Conservation (phyloP, 2,113 vertebrate species). For the Dicrurus megarhynchus region DNA sequence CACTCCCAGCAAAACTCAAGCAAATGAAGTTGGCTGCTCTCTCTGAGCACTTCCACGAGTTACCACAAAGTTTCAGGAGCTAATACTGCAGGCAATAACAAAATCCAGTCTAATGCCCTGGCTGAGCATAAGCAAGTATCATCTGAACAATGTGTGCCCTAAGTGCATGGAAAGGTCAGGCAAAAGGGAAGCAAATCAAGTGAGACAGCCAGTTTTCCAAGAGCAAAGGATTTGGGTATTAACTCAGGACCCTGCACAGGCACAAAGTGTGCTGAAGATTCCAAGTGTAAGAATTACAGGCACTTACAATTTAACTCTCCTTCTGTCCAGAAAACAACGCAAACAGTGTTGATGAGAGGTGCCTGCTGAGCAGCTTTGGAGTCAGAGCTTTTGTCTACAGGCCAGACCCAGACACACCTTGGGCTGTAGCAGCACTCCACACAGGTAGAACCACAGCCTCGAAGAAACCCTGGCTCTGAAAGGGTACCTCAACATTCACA, state of each 20-base stretch:
- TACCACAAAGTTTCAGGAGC: background rate
- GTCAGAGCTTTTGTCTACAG: background rate
- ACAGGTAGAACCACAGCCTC: background rate
- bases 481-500: fast-evolving
- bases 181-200: background rate
- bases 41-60: fast-evolving
- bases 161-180: background rate
- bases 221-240: background rate
- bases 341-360: background rate
- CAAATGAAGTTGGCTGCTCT: background rate
- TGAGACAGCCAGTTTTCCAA: background rate
- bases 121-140: background rate
- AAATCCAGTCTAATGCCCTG: background rate
- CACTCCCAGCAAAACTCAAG: fast-evolving
- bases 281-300: background rate
- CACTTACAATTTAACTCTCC: background rate
- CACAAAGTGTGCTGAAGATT: background rate
- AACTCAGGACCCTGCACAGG: background rate
- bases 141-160: background rate
- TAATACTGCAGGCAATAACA: background rate
- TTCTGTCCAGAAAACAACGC: background rate
- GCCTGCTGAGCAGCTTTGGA: background rate
- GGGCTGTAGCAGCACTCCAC: background rate
- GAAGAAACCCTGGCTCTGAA: background rate
- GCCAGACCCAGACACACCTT: background rate